These are phyloP conservation scores for Agriotes lineatus DNA, from an alignment of 2,888 invertebrate genomes.

Conservation along the genomic window DNA sequence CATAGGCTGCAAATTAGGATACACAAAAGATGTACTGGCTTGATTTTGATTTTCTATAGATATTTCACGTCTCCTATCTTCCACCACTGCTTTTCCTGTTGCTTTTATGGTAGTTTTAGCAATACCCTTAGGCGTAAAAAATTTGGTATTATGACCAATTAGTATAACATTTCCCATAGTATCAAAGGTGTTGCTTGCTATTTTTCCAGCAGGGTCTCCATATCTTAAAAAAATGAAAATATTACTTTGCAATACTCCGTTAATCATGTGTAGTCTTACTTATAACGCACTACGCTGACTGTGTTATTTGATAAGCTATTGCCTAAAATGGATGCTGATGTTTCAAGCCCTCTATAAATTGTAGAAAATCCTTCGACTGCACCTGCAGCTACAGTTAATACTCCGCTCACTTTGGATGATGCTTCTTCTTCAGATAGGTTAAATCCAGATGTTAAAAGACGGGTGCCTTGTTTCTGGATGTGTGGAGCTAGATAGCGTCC, in stretches of 20 bases:
- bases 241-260: not conserved
- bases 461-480: constrained; percentile 74
- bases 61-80: constrained; percentile 52
- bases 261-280: constrained; percentile 66
- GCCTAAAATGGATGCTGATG: constrained; percentile 77
- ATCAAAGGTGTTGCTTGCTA: constrained; percentile 76
- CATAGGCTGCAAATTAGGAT: not conserved
- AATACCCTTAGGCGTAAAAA: constrained; percentile 76
- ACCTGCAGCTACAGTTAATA: constrained; percentile 77
- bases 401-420: constrained; percentile 70
- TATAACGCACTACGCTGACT: constrained; percentile 79
- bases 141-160: constrained; percentile 74
- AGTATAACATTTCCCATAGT: constrained; percentile 78
- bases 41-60: constrained; percentile 1
- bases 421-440: constrained; percentile 70
- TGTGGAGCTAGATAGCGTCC: constrained; percentile 78
- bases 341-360: constrained; percentile 78
- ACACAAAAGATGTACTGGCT: not conserved
- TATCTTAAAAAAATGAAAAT: constrained; percentile 67
- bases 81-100: constrained; percentile 71
- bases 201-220: constrained; percentile 74
- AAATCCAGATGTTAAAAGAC: constrained; percentile 70
- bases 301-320: constrained; percentile 77
- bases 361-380: constrained; percentile 79
- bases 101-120: constrained; percentile 74